Conservation (phyloP, 2,113 vertebrate genomes). For the Gymnocephalus cernua region DNA sequence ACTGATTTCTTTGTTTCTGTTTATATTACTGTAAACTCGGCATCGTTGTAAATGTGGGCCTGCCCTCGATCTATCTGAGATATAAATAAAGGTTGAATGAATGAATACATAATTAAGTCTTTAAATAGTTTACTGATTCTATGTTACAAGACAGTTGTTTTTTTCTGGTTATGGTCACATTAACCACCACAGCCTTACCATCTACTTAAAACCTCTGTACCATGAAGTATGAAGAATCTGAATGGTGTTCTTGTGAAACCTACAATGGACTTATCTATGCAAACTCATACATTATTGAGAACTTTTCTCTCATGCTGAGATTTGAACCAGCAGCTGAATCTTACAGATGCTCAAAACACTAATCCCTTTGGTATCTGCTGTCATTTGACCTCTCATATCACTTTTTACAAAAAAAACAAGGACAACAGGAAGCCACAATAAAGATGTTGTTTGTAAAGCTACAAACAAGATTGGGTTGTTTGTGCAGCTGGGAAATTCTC, state of each 20-base stretch:
- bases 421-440: background rate
- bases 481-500: background rate
- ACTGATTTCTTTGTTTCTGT: background rate
- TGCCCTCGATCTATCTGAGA: too few relatives aligned
- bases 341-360: slow-evolving; percentile 3
- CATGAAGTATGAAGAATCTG: slow-evolving; percentile 1
- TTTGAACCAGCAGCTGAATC: slow-evolving; percentile 23
- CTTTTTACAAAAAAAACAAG: background rate
- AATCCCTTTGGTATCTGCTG: background rate
- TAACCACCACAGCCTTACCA: background rate
- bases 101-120: too few relatives aligned
- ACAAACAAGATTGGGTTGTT: background rate
- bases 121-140: background rate
- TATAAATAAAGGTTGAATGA: too few relatives aligned
- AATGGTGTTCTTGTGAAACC: slow-evolving; percentile 3
- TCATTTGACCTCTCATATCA: slow-evolving; percentile 1
- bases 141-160: background rate
- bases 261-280: background rate
- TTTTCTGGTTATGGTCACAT: background rate
- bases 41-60: too few relatives aligned
- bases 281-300: slow-evolving; percentile 50
- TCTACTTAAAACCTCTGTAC: background rate
- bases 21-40: background rate
- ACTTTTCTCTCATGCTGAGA: slow-evolving; percentile 1
- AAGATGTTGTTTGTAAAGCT: slow-evolving; percentile 21